These are phyloP conservation scores for Drosophila hawaiiensis DNA, from an alignment of 2,888 invertebrate species.

Conservation along the genomic window DNA sequence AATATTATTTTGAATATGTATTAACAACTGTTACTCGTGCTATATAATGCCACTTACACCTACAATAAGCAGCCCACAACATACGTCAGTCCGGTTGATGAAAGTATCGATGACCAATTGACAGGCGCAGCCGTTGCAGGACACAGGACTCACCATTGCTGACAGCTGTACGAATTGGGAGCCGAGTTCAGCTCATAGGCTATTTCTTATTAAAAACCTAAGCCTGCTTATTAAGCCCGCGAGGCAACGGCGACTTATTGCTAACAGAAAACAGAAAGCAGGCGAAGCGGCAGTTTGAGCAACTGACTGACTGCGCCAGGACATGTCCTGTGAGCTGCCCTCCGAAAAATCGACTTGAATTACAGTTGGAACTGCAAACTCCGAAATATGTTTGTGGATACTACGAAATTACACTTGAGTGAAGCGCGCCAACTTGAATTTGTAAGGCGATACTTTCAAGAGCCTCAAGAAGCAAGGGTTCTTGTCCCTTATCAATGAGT, in stretches of 20 bases:
- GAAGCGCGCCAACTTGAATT: conserved; percentile 83
- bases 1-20: conserved; percentile 10
- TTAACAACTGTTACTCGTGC: conserved; percentile 40
- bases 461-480: conserved; percentile 59
- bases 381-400: conserved; percentile 65
- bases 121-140: conserved; percentile 53
- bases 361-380: conserved; percentile 70
- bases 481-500: conserved; percentile 57
- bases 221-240: conserved; percentile 75
- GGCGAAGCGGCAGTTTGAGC: conserved; percentile 43
- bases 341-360: conserved; percentile 73
- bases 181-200: conserved; percentile 47
- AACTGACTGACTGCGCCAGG: conserved; percentile 45
- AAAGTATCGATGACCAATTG: conserved; percentile 80
- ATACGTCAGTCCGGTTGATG: conserved; percentile 14
- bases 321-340: conserved; percentile 47
- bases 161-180: conserved; percentile 78
- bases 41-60: conserved; percentile 11
- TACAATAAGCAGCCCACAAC: conserved; percentile 21
- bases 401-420: conserved; percentile 78
- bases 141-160: conserved; percentile 37
- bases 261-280: conserved; percentile 40
- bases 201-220: conserved; percentile 77
- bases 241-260: conserved; percentile 52
- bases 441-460: conserved; percentile 79